phyloP scores from a whole-genome alignment of 2,113 vertebrate species.

The Rhea americana region DNA sequence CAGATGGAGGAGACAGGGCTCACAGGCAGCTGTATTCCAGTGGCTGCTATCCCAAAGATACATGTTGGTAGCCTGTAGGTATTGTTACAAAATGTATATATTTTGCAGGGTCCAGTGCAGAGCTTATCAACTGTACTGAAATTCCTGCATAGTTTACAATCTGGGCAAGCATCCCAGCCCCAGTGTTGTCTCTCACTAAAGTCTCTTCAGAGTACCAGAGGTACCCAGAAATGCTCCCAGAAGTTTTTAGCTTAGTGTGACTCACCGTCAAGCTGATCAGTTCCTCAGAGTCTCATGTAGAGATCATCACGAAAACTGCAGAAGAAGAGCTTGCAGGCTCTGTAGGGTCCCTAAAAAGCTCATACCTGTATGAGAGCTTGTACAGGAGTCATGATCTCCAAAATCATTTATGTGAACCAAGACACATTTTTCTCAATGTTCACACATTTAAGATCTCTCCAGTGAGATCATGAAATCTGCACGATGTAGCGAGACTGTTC shows the following conservation, averaged over 20 bases:
- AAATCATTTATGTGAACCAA: not conserved
- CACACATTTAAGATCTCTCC: not conserved
- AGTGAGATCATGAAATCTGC: not conserved
- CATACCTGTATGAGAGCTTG: not conserved
- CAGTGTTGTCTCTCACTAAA: not conserved
- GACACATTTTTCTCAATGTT: slow-evolving; percentile 20
- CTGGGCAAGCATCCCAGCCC: slow-evolving; percentile 45
- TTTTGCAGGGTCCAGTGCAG: not conserved
- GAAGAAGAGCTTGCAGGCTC: not conserved
- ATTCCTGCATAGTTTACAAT: slow-evolving; percentile 37
- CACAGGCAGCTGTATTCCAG: rapidly evolving
- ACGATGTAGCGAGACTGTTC: not conserved
- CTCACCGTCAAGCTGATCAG: slow-evolving; percentile 30
- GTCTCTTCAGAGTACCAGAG: slow-evolving; percentile 42
- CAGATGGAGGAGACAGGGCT: not conserved
- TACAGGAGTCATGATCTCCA: not conserved
- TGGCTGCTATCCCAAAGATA: not conserved
- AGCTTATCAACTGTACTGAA: slow-evolving; percentile 38
- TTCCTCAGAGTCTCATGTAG: slow-evolving; percentile 6
- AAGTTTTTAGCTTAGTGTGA: slow-evolving; percentile 22
- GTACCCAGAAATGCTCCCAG: slow-evolving; percentile 52
- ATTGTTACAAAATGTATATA: not conserved
- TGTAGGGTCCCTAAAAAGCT: not conserved
- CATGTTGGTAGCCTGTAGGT: not conserved
- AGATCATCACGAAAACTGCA: not conserved